These are phyloP conservation scores for Mormyrops boulengeri DNA, from an alignment of 2,797 vertebrate genomes.

Conservation along the genomic window DNA sequence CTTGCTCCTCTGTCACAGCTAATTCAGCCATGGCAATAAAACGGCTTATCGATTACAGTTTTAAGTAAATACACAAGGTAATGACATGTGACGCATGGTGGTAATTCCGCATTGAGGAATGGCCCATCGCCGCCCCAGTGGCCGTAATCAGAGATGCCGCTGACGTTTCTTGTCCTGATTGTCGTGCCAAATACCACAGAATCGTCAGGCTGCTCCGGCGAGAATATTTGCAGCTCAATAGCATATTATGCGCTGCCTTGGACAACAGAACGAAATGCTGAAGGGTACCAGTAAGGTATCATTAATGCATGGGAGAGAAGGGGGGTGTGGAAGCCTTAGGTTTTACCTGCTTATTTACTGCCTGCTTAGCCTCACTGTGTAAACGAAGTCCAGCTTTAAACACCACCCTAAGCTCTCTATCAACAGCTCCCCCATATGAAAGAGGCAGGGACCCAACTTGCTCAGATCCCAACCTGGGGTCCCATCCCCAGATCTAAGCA, in stretches of 20 bases:
- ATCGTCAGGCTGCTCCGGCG: background rate
- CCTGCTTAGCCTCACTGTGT: constrained; percentile 9
- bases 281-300: constrained; percentile 32
- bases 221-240: constrained; percentile 19
- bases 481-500: background rate
- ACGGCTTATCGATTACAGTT: constrained; percentile 47
- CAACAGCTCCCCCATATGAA: background rate
- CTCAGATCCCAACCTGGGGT: background rate
- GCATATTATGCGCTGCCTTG: constrained; percentile 35
- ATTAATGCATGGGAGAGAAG: constrained; percentile 36
- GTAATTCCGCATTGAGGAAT: constrained; percentile 47
- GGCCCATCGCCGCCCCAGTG: constrained; percentile 17
- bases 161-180: background rate
- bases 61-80: constrained; percentile 51
- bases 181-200: background rate
- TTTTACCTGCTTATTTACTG: constrained; percentile 11
- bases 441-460: constrained; percentile 5
- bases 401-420: constrained; percentile 8
- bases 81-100: constrained; percentile 37
- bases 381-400: constrained; percentile 18
- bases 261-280: constrained; percentile 23
- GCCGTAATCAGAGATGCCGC: constrained; percentile 12
- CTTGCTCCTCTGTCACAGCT: constrained; percentile 41
- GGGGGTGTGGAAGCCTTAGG: constrained; percentile 5
- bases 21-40: constrained; percentile 50